phyloP scores from a whole-genome alignment of 2,113 vertebrate genomes.

The Ciconia boyciana region DNA sequence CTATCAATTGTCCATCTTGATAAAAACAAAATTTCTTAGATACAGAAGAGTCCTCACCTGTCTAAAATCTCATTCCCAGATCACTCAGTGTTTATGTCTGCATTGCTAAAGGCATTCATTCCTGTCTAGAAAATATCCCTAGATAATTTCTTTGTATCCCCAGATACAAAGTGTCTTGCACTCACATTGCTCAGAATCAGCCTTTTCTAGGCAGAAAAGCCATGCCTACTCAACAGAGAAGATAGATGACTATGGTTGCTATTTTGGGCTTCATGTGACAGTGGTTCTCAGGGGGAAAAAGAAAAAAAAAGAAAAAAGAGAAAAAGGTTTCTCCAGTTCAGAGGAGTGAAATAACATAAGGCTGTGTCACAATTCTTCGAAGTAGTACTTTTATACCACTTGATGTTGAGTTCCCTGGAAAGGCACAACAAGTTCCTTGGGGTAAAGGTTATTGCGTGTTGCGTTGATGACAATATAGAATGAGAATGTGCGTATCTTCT shows the following conservation, averaged over 20 bases:
- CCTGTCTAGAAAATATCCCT: not conserved
- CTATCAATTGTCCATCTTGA: not conserved
- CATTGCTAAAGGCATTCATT: not conserved
- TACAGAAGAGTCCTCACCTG: not conserved
- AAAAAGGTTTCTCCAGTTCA: not conserved
- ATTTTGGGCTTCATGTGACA: not conserved
- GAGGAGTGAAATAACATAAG: not conserved
- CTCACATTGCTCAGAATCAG: not conserved
- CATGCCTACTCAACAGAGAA: not conserved
- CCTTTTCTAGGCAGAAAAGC: not conserved
- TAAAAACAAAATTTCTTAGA: not conserved
- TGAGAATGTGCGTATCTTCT: not conserved
- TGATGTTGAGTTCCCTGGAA: not conserved
- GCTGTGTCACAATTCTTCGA: not conserved
- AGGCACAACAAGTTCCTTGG: not conserved
- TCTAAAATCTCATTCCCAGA: not conserved
- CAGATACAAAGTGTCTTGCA: not conserved
- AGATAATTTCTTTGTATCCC: not conserved
- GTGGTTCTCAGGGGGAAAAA: not conserved
- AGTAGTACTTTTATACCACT: not conserved
- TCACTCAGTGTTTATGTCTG: not conserved
- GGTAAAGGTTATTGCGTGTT: not conserved
- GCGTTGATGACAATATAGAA: not conserved
- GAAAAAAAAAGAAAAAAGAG: not conserved
- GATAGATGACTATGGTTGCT: not conserved